Evolutionary conservation across 2,113 vertebrate species (phyloP).

Genomic region (Pomatostomus ruficeps): DNA sequence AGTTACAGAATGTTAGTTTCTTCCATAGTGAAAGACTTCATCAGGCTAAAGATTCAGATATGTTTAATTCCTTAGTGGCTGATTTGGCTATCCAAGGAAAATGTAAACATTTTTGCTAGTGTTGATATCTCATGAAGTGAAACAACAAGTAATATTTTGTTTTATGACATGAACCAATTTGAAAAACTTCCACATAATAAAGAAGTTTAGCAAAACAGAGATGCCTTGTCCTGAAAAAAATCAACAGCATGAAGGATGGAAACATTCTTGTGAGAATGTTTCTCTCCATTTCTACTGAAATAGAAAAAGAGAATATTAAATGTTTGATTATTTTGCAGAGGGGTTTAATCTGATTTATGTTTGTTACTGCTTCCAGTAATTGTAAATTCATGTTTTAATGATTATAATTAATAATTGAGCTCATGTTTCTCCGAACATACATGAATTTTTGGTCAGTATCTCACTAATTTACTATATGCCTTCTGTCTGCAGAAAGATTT

Average conservation of each 20-base stretch:
- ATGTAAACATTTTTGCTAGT: neutral
- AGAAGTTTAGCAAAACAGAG: neutral
- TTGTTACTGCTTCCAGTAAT: slow-evolving; percentile 37
- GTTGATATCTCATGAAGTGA: neutral
- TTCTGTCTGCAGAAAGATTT: slow-evolving; percentile 2
- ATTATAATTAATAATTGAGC: slow-evolving; percentile 25
- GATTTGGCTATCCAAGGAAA: neutral
- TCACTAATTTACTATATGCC: neutral
- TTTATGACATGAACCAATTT: neutral
- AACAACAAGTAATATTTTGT: neutral
- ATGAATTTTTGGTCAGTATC: slow-evolving; percentile 34
- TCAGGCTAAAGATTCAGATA: neutral
- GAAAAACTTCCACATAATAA: neutral
- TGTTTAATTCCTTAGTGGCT: neutral
- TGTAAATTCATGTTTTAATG: slow-evolving; percentile 40
- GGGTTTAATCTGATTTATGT: slow-evolving; percentile 42
- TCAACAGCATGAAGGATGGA: neutral
- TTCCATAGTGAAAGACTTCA: neutral
- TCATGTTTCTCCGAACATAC: neutral
- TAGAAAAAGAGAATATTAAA: neutral
- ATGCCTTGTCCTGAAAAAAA: neutral
- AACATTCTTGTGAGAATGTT: neutral
- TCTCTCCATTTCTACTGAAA: no score
- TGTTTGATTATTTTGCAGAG: neutral
- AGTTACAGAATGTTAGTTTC: neutral